Percentiles rank a stretch among this genome's conserved stretches.
Evolutionary conservation across 2,797 vertebrate genomes (phyloP).

Genomic region (Apogon talboti): DNA sequence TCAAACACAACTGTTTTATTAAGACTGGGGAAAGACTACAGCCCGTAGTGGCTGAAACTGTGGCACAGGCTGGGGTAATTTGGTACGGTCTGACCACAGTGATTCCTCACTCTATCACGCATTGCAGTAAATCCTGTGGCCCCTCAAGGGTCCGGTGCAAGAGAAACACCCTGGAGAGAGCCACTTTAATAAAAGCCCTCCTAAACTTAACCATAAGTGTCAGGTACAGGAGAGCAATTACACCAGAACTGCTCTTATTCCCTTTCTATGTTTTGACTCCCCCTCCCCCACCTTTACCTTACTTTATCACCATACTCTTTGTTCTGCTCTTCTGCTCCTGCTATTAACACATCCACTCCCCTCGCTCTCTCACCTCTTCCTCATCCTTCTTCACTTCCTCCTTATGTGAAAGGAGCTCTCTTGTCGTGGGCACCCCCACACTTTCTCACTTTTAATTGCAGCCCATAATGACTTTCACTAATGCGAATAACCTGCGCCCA

Average conservation of each 20-base stretch:
- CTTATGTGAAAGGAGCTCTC: conserved; percentile 51
- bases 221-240: conserved; percentile 79
- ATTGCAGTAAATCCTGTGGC: conserved; percentile 69
- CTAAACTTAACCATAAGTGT: conserved; percentile 77
- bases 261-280: conserved; percentile 38
- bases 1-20: conserved; percentile 77
- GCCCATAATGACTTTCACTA: conserved; percentile 68
- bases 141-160: conserved; percentile 72
- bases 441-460: conserved; percentile 79
- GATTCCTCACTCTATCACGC: conserved; percentile 73
- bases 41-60: conserved; percentile 48
- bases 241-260: conserved; percentile 49
- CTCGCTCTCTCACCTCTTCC: conserved; percentile 46
- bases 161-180: conserved; percentile 60
- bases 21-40: conserved; percentile 67
- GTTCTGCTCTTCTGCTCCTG: conserved; percentile 50
- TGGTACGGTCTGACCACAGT: conserved; percentile 59
- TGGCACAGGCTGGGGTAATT: conserved; percentile 60
- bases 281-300: conserved; percentile 23
- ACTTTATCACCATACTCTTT: conserved; percentile 32
- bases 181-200: conserved; percentile 80
- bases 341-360: conserved; percentile 59
- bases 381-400: conserved; percentile 39
- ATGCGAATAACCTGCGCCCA: conserved; percentile 55
- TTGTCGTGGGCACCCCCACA: conserved; percentile 13